Evolutionary conservation across 2,888 invertebrate genomes (phyloP).

Genomic region (Cheilosia urbana): DNA sequence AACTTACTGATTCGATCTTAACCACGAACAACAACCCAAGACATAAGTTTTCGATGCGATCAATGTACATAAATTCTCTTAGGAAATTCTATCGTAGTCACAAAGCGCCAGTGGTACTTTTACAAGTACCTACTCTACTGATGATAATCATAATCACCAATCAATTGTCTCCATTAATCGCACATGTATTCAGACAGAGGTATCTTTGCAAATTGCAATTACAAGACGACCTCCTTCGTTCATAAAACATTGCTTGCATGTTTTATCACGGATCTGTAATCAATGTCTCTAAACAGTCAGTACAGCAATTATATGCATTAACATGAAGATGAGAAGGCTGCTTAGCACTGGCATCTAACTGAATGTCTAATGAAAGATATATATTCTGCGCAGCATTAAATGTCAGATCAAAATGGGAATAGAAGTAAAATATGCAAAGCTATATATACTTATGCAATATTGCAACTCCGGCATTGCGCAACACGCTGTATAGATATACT

Average conservation of each 20-base stretch:
- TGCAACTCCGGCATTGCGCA: not conserved
- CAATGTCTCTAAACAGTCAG: constrained; percentile 14
- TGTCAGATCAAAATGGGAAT: constrained; percentile 48
- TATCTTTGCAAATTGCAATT: constrained; percentile 17
- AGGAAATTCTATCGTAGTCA: too few species aligned
- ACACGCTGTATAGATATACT: not conserved
- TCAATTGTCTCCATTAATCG: constrained; percentile 31
- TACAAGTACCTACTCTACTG: too few species aligned
- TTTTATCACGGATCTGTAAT: constrained; percentile 43
- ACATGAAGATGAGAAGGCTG: constrained; percentile 3
- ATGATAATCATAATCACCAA: constrained; percentile 26
- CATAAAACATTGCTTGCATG: constrained; percentile 7
- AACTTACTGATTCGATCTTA: too few species aligned
- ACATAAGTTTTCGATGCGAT: too few species aligned
- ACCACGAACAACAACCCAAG: too few species aligned
- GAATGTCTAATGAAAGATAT: constrained; percentile 24
- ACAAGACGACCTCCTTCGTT: constrained; percentile 20
- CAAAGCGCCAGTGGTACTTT: too few species aligned
- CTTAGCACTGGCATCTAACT: constrained; percentile 6
- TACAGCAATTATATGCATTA: constrained; percentile 23
- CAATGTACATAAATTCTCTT: too few species aligned
- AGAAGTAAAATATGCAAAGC: not conserved
- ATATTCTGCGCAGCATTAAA: constrained; percentile 34
- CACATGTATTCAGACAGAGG: constrained; percentile 3
- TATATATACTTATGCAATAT: not conserved